Evolutionary conservation across 2,797 vertebrate species (phyloP).

Genomic region (Lerista edwardsae): DNA sequence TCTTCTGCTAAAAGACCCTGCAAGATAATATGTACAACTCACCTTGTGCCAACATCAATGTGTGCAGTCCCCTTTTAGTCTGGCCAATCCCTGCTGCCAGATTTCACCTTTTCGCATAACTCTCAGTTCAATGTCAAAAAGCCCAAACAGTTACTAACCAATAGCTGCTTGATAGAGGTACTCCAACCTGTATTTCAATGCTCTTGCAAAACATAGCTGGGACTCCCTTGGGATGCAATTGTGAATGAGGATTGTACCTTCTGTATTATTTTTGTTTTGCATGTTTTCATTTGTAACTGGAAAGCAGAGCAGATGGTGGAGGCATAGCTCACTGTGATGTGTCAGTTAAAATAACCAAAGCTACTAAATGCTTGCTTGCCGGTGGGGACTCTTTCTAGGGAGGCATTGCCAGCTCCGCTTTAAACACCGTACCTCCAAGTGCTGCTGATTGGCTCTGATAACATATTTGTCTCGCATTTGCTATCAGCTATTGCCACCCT

Average conservation of each 20-base stretch:
- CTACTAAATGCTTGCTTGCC: slow-evolving; percentile 17
- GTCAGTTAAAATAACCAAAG: slow-evolving; percentile 35
- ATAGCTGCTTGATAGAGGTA: neutral
- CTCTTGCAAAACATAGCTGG: neutral
- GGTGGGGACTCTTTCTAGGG: slow-evolving; percentile 6
- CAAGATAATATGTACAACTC: neutral
- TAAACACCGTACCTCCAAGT: slow-evolving; percentile 9
- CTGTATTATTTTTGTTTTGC: neutral
- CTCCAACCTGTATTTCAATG: neutral
- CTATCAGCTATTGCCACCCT: slow-evolving; percentile 4
- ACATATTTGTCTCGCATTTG: neutral
- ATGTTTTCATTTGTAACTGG: slow-evolving; percentile 23
- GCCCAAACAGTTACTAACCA: neutral
- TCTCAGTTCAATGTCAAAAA: neutral
- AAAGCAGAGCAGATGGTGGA: slow-evolving; percentile 29
- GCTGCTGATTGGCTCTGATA: neutral
- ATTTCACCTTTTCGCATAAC: neutral
- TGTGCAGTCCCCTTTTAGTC: neutral
- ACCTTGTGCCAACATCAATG: neutral
- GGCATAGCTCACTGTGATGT: slow-evolving; percentile 8
- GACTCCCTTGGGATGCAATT: neutral
- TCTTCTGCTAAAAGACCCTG: neutral
- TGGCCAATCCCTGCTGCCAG: neutral
- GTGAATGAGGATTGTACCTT: neutral
- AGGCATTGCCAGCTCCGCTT: slow-evolving; percentile 8